A percentile compares a stretch with the other conserved stretches of the same genome.
Conservation (phyloP, 2,113 vertebrate genomes). For the Pseudorhombus dupliciocellatus region DNA sequence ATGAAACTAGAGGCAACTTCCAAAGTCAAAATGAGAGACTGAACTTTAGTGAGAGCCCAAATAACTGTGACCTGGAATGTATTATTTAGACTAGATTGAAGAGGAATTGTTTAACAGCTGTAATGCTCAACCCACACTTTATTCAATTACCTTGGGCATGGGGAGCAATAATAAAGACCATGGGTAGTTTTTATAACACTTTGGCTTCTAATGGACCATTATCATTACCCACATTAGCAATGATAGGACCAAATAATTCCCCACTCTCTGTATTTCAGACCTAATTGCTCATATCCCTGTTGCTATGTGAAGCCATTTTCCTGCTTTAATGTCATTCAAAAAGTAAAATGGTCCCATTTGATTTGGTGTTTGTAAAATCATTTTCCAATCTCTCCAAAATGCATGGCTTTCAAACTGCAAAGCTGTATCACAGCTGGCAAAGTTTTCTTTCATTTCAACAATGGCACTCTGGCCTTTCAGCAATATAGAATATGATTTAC, state of each 20-base stretch:
- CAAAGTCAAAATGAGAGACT: background rate
- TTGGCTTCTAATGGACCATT: conserved; percentile 38
- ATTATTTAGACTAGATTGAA: conserved; percentile 12
- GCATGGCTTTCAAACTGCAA: background rate
- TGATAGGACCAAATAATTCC: conserved; percentile 27
- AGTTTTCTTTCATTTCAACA: background rate
- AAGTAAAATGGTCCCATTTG: background rate
- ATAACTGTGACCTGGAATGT: background rate
- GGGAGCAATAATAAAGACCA: conserved; percentile 44
- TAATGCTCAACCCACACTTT: conserved; percentile 20
- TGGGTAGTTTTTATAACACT: conserved; percentile 35
- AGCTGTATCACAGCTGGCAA: background rate
- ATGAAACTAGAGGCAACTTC: conserved; percentile 8
- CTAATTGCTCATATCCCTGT: conserved; percentile 13
- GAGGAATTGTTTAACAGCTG: conserved; percentile 29
- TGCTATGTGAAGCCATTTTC: conserved; percentile 19
- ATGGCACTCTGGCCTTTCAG: background rate
- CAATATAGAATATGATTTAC: conserved; percentile 31
- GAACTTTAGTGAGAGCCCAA: conserved; percentile 3
- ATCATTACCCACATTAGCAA: conserved; percentile 48
- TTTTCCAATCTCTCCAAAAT: background rate
- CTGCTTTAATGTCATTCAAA: conserved; percentile 6
- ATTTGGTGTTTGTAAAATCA: conserved; percentile 9
- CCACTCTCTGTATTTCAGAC: conserved; percentile 12
- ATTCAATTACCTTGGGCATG: conserved; percentile 52